Evolutionary conservation across 1,140 invertebrate genomes (phyloP).

Genomic region (Thalassaphorura encarpata): DNA sequence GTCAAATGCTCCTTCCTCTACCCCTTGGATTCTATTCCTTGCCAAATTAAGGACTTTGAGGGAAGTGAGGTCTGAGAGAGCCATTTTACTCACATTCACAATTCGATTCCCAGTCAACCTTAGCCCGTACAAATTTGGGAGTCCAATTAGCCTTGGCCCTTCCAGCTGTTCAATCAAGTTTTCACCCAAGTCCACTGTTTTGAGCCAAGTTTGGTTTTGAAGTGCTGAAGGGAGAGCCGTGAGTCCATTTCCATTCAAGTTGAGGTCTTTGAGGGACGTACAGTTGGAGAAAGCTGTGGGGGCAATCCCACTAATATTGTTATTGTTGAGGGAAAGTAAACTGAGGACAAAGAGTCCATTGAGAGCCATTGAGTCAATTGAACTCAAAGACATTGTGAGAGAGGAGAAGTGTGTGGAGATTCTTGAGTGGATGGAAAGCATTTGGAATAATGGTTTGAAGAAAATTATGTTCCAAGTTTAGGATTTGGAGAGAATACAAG

Average conservation of each 20-base stretch:
- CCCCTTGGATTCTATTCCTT: constrained; percentile 64
- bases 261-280: constrained; percentile 62
- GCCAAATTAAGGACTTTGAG: constrained; percentile 81
- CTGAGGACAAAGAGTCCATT: constrained; percentile 68
- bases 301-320: constrained; percentile 61
- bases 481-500: constrained; percentile 69
- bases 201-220: constrained; percentile 59
- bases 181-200: constrained; percentile 67
- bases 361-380: constrained; percentile 56
- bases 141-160: constrained; percentile 66
- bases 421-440: constrained; percentile 69
- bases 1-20: constrained; percentile 73
- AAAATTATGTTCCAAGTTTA: constrained; percentile 67
- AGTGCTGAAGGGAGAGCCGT: constrained; percentile 61
- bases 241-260: constrained; percentile 70
- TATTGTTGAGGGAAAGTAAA: constrained; percentile 65
- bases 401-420: constrained; percentile 66
- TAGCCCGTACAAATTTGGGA: constrained; percentile 67
- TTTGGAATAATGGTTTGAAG: constrained; percentile 65
- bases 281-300: constrained; percentile 70
- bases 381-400: constrained; percentile 66
- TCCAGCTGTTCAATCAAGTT: constrained; percentile 64
- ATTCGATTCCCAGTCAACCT: constrained; percentile 77
- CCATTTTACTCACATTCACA: constrained; percentile 67
- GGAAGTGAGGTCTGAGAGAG: constrained; percentile 64